Base-by-base conservation (phyloP, 1,140 invertebrate genomes). In the Drosophila nigrodunni region DNA sequence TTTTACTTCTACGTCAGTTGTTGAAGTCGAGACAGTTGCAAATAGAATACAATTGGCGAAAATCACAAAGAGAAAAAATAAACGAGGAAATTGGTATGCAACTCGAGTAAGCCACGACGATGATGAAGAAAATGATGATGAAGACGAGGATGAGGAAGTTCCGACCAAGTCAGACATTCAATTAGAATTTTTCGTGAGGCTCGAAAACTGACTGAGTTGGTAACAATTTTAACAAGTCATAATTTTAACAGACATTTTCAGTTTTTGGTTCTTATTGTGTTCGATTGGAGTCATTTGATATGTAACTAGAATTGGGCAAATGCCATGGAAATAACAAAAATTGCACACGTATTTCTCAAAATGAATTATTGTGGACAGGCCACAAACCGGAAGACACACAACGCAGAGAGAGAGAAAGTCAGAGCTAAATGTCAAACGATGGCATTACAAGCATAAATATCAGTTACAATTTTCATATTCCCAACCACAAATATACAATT, bases 391-490 rank as follows among this genome's bases (percentile, higher is more conserved):
- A 41, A 47, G 15, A 21, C 34, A 37, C 37, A 34, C 39, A 55
- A 61, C 30, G 43, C 58, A 30, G 50, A 8, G n/a, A 8, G 3
- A 8, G 10, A 39, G 61, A 41, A 52, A 21, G 35, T 46, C 13
- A 68, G 81, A 44, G 75, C 57, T 46, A 80, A 88, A 83, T 89
- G 80, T 88, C 85, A 87, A 89, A 70, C 69, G 76, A 50, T 64
- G 79, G 83, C 76, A 87, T 82, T 88, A 87, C 79, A 80, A 68
- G 83, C 85, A 88, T 83, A 83, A 89, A 87, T 87, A 87, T 87
- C 83, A 89, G 85, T 87, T 88, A 80, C 80, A 80, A 88, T 83
- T 87, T 89, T 89, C 83, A 89, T 87, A 87, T 83, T 83, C 77
- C 69, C 76, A 89, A 67, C 85, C 83, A 74, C 80, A 87, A 83